phyloP scores from a whole-genome alignment of 2,797 vertebrate genomes.

The Myotis planiceps region DNA sequence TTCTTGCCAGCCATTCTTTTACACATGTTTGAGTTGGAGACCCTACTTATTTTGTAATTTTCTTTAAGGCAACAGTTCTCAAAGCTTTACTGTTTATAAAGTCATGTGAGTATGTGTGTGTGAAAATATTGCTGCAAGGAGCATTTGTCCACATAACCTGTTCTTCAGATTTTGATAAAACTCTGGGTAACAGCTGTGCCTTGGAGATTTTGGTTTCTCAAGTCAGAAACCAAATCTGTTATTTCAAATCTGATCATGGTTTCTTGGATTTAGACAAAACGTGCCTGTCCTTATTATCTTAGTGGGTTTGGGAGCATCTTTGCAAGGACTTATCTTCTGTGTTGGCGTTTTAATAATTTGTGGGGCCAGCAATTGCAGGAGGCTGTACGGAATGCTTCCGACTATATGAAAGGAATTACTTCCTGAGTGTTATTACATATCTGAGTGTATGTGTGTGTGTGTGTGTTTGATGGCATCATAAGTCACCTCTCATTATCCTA shows the following conservation, averaged over 20 bases:
- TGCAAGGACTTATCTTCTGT: conserved; percentile 26
- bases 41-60: background rate
- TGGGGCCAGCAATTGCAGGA: background rate
- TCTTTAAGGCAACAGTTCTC: background rate
- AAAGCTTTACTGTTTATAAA: background rate
- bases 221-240: conserved; percentile 25
- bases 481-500: background rate
- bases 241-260: conserved; percentile 21
- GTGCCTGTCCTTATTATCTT: background rate
- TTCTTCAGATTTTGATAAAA: background rate
- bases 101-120: background rate
- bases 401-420: background rate
- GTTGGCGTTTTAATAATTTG: conserved; percentile 3
- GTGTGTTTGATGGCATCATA: background rate
- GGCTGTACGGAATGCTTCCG: background rate
- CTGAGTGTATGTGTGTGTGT: background rate
- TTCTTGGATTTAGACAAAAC: background rate
- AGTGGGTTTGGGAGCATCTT: background rate
- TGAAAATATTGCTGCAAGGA: background rate
- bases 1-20: background rate
- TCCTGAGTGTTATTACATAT: background rate
- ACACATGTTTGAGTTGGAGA: background rate
- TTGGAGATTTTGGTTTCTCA: background rate
- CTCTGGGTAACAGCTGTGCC: background rate
- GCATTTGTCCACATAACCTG: background rate